Evolutionary conservation across 1,140 invertebrate species (phyloP), one percentile per base, ranked within the genome.

Genomic region (Achroia grisella): DNA sequence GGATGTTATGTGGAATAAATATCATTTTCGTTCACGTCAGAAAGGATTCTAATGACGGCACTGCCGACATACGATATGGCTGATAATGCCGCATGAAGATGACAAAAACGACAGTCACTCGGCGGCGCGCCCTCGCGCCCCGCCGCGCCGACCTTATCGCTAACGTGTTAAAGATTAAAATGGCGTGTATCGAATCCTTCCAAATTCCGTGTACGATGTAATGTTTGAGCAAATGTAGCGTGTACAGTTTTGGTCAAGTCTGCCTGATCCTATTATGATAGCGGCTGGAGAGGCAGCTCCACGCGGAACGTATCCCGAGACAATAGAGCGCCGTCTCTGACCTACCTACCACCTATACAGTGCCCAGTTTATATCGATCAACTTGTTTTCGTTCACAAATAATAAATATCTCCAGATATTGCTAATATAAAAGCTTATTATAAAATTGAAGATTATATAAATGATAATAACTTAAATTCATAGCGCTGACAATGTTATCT

Each of bases 1-100:
- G 37, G 23, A 13, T 39, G 27, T 39, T 39, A 39, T 39, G 37
- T 28, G 37, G 30, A 28, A 42, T 32, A 42, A 42, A 42, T 42
- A 42, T 17, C 39, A 42, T 42, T 42, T 42, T 29, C 29, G 10
- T 29, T 32, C 39, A 31, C 30, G 39, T 42, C 39, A 42, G 29
- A 42, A 42, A 32, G 29, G 39, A 42, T 42, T 42, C 28, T 28
- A 32, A 42, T 32, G 39, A 32, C 39, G 39, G 8, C 39, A 10
- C 35, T 37, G 39, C 29, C 39, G 39, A 42, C 39, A 42, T 42
- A 42, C 29, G 39, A 42, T 42, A 42, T 32, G 15, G 39, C 39
- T 29, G 39, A 42, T 42, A 42, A 42, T 32, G 12, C 39, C 27
- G 30, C 29, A 14, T 2, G 29, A 32, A 29, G 32, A 32, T 42